Percentiles rank a stretch among this genome's conserved stretches.
Evolutionary conservation across 2,888 invertebrate species (phyloP).

Genomic region (Latrodectus hesperus): DNA sequence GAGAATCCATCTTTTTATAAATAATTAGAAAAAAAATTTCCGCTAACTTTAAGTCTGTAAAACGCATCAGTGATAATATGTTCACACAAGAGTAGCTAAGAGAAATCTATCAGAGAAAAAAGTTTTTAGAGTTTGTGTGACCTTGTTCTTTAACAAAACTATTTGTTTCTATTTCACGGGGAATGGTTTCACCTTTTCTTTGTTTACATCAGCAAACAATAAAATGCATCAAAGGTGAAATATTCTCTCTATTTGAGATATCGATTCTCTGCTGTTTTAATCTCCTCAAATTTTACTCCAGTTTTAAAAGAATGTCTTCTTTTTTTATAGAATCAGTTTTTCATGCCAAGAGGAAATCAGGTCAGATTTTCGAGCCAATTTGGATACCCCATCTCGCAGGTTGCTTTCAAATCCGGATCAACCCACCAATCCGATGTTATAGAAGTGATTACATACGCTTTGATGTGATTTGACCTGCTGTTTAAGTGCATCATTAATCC

Average conservation of each 20-base stretch:
- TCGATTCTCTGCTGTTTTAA: not conserved
- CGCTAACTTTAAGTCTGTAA: not conserved
- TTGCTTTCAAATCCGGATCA: conserved; percentile 38
- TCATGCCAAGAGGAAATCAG: conserved; percentile 25
- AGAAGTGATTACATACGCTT: conserved; percentile 18
- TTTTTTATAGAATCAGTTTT: not conserved
- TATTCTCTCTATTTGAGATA: conserved; percentile 11
- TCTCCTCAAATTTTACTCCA: not conserved
- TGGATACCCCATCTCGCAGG: conserved; percentile 19
- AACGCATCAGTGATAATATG: conserved; percentile 17
- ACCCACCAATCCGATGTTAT: conserved; percentile 37
- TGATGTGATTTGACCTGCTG: not conserved
- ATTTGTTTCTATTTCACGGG: conserved; percentile 4
- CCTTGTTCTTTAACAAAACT: not conserved
- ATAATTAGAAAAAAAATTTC: too few relatives aligned
- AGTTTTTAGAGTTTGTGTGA: not conserved
- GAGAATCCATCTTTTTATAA: too few relatives aligned
- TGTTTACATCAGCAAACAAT: conserved; percentile 5
- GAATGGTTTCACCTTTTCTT: conserved; percentile 4
- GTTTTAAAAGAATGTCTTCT: not conserved
- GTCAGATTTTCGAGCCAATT: conserved; percentile 52
- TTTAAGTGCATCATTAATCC: conserved; percentile 1
- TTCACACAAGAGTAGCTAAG: conserved; percentile 9
- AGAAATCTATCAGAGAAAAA: not conserved
- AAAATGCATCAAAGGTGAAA: conserved; percentile 1